These are phyloP conservation scores for Plecotus auritus DNA, from an alignment of 2,113 vertebrate species.

Conservation along the genomic window DNA sequence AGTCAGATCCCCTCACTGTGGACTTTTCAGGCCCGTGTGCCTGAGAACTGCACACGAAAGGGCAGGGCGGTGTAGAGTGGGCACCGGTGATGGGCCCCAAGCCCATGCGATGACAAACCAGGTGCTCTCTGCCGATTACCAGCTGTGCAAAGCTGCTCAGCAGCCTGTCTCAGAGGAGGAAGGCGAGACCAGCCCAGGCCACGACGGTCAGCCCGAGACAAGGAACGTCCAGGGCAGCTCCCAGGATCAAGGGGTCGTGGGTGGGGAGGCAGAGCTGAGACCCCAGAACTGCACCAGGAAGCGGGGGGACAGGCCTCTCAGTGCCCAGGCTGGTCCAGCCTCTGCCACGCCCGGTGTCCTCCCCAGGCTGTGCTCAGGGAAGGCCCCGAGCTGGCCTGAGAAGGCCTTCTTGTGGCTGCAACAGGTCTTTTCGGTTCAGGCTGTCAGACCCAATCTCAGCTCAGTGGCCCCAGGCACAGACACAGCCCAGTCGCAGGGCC, in stretches of 20 bases:
- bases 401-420: not conserved
- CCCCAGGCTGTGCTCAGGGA: not conserved
- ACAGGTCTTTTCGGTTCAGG: not conserved
- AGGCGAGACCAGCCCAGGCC: not conserved
- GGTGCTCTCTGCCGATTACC: not conserved
- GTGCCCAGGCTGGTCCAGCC: not conserved
- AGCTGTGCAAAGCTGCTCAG: not conserved
- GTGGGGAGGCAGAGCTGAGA: not conserved
- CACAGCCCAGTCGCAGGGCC: not conserved
- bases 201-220: accelerated
- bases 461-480: not conserved
- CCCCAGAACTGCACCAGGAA: not conserved
- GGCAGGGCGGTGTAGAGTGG: accelerated
- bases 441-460: not conserved
- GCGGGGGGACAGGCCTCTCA: not conserved
- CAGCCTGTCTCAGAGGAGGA: not conserved
- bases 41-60: not conserved
- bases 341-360: not conserved
- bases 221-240: accelerated
- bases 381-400: not conserved
- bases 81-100: no score
- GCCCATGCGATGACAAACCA: not conserved
- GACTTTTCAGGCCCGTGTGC: not conserved
- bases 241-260: accelerated
- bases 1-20: not conserved